These are phyloP conservation scores for Microcebus ravelobensis DNA, from an alignment of 2,113 vertebrate species.

Conservation along the genomic window DNA sequence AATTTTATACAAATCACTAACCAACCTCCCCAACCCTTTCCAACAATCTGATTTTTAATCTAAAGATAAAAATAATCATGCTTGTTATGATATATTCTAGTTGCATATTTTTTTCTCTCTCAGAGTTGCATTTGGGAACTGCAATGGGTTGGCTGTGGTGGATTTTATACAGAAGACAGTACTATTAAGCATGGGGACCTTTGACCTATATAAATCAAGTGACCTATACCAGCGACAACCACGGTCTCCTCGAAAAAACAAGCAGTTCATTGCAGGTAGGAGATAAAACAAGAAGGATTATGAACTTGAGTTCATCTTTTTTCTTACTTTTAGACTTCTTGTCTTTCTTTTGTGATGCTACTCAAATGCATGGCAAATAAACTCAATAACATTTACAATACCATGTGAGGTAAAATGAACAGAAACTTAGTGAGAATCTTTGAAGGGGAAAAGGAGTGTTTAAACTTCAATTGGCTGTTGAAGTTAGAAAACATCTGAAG, in stretches of 20 bases:
- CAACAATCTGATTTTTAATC: constrained; percentile 26
- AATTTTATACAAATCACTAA: not conserved
- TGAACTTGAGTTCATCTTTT: constrained; percentile 61
- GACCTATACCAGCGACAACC: constrained; percentile 96
- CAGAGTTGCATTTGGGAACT: constrained; percentile 97
- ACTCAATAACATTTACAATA: constrained; percentile 64
- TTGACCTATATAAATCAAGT: constrained; percentile 93
- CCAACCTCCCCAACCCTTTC: not conserved
- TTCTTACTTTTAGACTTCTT: constrained; percentile 80
- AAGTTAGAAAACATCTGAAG: constrained; percentile 73
- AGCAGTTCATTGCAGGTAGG: constrained; percentile 97
- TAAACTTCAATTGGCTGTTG: constrained; percentile 52
- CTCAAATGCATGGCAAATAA: constrained; percentile 80
- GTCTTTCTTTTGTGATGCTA: constrained; percentile 65
- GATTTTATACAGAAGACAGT: constrained; percentile 97
- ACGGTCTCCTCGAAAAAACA: constrained; percentile 95
- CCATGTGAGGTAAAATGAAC: not conserved
- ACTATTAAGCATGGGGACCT: constrained; percentile 94
- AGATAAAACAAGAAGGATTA: constrained; percentile 44
- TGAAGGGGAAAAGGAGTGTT: not conserved
- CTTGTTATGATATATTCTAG: constrained; percentile 9
- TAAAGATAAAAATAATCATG: constrained; percentile 43
- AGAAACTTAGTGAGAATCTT: not conserved
- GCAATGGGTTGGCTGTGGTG: constrained; percentile 95
- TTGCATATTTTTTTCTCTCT: constrained; percentile 48